Evolutionary conservation across 2,797 vertebrate genomes (phyloP).

Genomic region (Fratercula arctica): DNA sequence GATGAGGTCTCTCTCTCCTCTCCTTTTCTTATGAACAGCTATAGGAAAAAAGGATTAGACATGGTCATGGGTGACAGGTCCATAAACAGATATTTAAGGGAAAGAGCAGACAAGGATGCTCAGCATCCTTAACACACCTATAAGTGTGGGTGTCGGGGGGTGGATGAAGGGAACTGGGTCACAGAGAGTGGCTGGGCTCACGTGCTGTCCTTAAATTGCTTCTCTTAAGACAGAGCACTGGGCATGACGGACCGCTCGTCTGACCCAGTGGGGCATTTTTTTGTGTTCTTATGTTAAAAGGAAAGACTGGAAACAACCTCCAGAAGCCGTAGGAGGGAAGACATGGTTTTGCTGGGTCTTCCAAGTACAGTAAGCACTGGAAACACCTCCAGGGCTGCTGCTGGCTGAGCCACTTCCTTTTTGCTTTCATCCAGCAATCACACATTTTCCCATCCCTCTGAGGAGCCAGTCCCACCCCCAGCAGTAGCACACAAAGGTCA

Average conservation of each 20-base stretch:
- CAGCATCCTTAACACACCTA: neutral
- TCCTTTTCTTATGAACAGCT: neutral
- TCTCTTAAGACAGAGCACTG: neutral
- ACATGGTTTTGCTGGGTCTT: neutral
- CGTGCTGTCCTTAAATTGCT: neutral
- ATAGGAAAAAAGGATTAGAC: neutral
- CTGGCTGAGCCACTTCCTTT: neutral
- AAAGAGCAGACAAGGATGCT: neutral
- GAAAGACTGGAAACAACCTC: neutral
- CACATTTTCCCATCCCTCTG: neutral
- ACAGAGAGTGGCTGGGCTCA: neutral
- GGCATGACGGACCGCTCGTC: accelerated
- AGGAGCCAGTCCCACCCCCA: neutral
- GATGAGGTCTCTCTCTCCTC: neutral
- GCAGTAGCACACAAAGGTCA: neutral
- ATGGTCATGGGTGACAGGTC: neutral
- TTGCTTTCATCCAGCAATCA: slow-evolving; percentile 16
- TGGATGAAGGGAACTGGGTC: neutral
- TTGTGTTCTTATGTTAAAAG: neutral
- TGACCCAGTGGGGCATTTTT: neutral
- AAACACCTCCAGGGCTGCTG: slow-evolving; percentile 26
- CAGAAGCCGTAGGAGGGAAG: neutral
- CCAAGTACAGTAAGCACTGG: neutral
- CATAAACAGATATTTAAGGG: neutral
- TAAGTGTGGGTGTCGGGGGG: neutral